phyloP scores from a whole-genome alignment of 2,888 invertebrate genomes.

The Osedax fenrisi region DNA sequence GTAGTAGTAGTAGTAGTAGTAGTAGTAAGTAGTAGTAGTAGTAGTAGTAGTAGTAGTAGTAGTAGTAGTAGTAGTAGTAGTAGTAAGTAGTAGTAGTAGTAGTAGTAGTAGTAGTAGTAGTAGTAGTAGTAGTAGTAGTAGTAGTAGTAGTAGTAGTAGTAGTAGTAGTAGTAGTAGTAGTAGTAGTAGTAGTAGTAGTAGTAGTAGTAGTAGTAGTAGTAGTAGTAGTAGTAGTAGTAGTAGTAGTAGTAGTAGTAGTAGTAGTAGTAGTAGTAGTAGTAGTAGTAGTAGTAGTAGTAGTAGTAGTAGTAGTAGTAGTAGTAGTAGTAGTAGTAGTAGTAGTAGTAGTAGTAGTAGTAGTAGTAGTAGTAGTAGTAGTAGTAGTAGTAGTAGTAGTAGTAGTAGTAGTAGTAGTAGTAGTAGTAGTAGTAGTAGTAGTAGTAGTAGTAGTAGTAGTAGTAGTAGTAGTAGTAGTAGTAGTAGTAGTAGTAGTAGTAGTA shows the following conservation, averaged over 20 bases:
- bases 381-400: constrained; percentile 30
- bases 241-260: too few species aligned
- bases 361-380: constrained; percentile 27
- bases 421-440: constrained; percentile 31
- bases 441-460: constrained; percentile 31
- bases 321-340: too few species aligned
- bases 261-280: too few species aligned
- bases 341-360: too few species aligned
- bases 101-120: background rate
- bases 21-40: constrained; percentile 31
- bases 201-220: background rate
- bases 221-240: too few species aligned
- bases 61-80: constrained; percentile 21
- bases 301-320: too few species aligned
- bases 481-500: constrained; percentile 32
- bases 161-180: background rate
- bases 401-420: constrained; percentile 29
- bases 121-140: background rate
- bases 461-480: constrained; percentile 31
- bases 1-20: background rate
- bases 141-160: background rate
- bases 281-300: too few species aligned
- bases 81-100: background rate
- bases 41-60: constrained; percentile 29
- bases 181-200: background rate